Base-by-base conservation (phyloP, 2,797 vertebrate species). In the Crenuchus spilurus region DNA sequence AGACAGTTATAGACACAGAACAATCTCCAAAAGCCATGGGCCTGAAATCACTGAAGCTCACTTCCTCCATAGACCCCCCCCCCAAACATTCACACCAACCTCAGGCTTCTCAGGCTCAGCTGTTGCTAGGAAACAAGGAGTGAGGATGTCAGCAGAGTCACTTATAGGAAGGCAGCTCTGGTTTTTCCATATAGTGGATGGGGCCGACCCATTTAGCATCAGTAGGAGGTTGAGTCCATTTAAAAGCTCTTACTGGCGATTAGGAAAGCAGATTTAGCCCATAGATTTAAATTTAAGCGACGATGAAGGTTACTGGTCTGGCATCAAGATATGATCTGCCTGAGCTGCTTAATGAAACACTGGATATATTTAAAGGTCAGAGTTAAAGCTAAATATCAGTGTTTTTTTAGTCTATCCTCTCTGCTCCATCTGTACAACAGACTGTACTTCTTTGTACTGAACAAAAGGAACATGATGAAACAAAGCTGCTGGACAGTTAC, bases 101-200 rank as follows among this genome's bases (percentile, higher is more conserved):
- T 3, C 30, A 76, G 55, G 75, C 48, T 66, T 52, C 41, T 61
- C 46, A 79, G 11, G 54, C 68, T 24, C 48, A 26, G 52, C 68
- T 70, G 84, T 85, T 84, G 84, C 84, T 82, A 82, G 77, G 82
- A 64, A 81, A 82, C 79, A 44, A 68, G 51, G 33, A 79, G 80
- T 68, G n/a, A 10, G 55, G 58, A 46, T 48, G 42, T 49, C 31
- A n/a, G 58, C 46, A 66, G 46, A 72, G 65, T 66, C 35, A 2
- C 30, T 10, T 49, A 26, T 66, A 52, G 74, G 39, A 10, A 67
- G 54, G 13, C 44, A 4, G 49, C 68, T 65, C 30, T 52, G 66
- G 46, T 33, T 72, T 75, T 46, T 26, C 22, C n/a, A 33, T 69
- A 41, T 62, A 30, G 69, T 57, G n/a, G 16, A 41, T 64, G 24